A percentile compares a stretch with the other conserved stretches of the same genome.
phyloP scores from a whole-genome alignment of 2,113 vertebrate species.

The Riparia riparia region DNA sequence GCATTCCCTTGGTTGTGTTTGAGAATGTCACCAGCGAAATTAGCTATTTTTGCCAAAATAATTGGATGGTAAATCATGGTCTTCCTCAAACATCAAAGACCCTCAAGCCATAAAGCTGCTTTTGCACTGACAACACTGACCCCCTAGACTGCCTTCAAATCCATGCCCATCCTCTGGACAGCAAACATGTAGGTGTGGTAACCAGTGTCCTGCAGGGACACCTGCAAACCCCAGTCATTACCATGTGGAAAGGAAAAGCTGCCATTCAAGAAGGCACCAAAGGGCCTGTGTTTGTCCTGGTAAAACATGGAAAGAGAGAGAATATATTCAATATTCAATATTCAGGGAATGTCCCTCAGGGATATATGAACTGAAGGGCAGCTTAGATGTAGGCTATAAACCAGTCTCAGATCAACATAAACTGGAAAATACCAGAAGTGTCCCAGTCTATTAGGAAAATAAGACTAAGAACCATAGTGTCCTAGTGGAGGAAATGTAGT shows the following conservation, averaged over 20 bases:
- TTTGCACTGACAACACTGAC: neutral
- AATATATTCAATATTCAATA: neutral
- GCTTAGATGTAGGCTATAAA: neutral
- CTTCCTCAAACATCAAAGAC: neutral
- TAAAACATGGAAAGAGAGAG: neutral
- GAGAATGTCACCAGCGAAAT: neutral
- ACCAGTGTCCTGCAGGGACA: neutral
- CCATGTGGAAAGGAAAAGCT: neutral
- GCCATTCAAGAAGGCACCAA: neutral
- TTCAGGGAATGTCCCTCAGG: neutral
- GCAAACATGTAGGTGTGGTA: neutral
- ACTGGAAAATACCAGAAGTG: neutral
- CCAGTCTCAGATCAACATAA: neutral
- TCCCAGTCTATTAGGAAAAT: neutral
- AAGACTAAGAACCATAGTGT: neutral
- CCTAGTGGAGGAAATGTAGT: neutral
- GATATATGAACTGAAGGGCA: neutral
- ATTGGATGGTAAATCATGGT: neutral
- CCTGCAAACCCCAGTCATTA: neutral
- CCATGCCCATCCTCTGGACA: neutral
- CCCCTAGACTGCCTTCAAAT: neutral
- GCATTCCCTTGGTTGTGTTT: neutral
- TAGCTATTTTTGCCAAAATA: neutral
- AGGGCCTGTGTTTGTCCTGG: neutral
- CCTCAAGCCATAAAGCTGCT: neutral